Conservation (phyloP, 2,888 invertebrate genomes). For the Stegophylla sp. region DNA sequence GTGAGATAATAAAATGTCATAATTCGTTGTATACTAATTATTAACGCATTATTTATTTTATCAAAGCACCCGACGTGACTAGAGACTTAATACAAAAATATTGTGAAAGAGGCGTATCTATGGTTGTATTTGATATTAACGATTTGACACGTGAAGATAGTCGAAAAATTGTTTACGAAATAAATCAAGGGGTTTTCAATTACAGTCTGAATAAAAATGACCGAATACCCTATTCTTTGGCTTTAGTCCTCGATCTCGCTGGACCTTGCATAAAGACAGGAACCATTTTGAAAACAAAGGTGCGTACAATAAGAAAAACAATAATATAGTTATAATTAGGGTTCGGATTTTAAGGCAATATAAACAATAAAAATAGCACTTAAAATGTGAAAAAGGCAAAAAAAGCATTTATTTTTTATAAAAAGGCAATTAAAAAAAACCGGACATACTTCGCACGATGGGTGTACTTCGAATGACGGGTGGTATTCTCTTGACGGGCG, state of each 20-base stretch:
- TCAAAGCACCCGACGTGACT: constrained; percentile 2
- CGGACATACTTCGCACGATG: no score
- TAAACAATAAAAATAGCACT: no score
- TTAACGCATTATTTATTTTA: neutral
- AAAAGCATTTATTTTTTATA: no score
- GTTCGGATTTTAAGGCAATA: no score
- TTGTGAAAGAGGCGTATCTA: constrained; percentile 24
- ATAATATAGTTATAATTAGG: neutral
- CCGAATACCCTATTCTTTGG: constrained; percentile 20
- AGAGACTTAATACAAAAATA: constrained; percentile 1
- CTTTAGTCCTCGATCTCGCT: constrained; percentile 14
- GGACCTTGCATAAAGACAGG: constrained; percentile 25
- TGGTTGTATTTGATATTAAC: constrained; percentile 29
- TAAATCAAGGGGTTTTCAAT: constrained; percentile 43
- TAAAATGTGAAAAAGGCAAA: no score
- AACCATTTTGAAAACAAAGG: neutral
- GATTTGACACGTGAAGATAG: constrained; percentile 1
- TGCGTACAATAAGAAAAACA: neutral
- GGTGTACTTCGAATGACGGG: no score
- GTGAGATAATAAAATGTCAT: neutral
- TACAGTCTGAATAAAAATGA: constrained; percentile 32
- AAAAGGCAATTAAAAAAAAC: no score
- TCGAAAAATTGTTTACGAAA: constrained; percentile 32
- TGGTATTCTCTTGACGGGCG: no score
- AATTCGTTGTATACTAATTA: neutral